Conservation (phyloP, 2,113 vertebrate genomes). For the Ciconia stormi region DNA sequence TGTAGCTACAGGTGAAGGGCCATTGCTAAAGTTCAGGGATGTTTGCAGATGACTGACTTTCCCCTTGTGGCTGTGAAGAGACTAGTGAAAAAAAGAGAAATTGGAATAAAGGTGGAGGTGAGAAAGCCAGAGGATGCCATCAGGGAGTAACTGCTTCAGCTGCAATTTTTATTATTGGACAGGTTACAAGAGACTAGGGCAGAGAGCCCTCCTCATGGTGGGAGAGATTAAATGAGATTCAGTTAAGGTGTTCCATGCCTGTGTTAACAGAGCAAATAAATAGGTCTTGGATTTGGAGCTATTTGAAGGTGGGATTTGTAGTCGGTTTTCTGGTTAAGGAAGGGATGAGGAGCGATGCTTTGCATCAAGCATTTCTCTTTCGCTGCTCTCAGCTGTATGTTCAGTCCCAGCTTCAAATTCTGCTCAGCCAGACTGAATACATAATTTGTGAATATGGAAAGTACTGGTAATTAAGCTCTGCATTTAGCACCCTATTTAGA, state of each 20-base stretch:
- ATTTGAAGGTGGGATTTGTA: neutral
- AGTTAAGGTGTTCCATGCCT: neutral
- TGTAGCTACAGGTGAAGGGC: neutral
- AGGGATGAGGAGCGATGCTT: neutral
- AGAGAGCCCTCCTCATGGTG: neutral
- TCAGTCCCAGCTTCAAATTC: neutral
- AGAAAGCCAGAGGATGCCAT: neutral
- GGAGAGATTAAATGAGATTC: neutral
- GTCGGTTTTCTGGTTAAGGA: neutral
- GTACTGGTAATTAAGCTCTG: slow-evolving; percentile 13
- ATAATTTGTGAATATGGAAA: neutral
- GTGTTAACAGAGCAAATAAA: neutral
- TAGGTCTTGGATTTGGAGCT: neutral
- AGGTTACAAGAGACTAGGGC: neutral
- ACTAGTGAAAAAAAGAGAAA: neutral
- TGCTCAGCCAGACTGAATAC: neutral
- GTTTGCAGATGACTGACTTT: neutral
- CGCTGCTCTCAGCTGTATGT: neutral
- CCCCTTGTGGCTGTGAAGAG: neutral
- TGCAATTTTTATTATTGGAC: neutral
- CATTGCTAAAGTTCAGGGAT: neutral
- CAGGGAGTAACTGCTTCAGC: neutral
- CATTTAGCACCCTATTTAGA: slow-evolving; percentile 1
- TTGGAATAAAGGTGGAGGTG: neutral
- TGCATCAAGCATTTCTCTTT: neutral